phyloP scores from a whole-genome alignment of 2,113 vertebrate genomes.

The Apus apus region DNA sequence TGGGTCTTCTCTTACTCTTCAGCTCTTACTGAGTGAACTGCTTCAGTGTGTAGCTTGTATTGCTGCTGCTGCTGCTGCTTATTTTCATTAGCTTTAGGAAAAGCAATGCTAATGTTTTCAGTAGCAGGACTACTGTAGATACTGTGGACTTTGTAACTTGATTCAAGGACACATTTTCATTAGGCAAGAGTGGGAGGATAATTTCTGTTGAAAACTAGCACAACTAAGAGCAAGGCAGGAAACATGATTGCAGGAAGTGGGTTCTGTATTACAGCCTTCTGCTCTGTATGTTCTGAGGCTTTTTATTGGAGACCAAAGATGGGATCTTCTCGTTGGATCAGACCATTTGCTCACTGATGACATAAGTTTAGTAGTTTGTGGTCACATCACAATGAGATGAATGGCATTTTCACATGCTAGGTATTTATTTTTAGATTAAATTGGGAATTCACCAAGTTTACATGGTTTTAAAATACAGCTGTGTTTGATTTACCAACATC shows the following conservation, averaged over 20 bases:
- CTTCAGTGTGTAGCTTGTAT: neutral
- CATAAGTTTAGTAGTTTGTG: neutral
- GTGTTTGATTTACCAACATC: neutral
- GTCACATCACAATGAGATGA: neutral
- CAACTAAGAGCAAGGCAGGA: neutral
- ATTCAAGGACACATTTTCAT: neutral
- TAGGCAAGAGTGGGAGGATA: neutral
- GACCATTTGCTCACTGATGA: neutral
- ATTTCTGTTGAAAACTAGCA: neutral
- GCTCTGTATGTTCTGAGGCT: neutral
- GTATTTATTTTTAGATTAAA: neutral
- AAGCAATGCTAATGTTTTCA: neutral
- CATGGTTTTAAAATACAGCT: neutral
- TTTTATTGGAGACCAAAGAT: neutral
- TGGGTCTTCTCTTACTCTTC: neutral
- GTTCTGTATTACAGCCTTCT: neutral
- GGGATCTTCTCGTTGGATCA: neutral
- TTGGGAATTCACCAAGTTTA: neutral
- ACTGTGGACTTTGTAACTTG: neutral
- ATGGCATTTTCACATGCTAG: neutral
- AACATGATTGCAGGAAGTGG: neutral
- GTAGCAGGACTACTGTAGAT: neutral
- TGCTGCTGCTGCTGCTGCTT: neutral
- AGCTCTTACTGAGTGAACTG: neutral
- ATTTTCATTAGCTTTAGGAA: neutral